A percentile compares a stretch with the other conserved stretches of the same genome.
Conservation (phyloP, 2,888 invertebrate genomes). For the Leistus spinibarbis region DNA sequence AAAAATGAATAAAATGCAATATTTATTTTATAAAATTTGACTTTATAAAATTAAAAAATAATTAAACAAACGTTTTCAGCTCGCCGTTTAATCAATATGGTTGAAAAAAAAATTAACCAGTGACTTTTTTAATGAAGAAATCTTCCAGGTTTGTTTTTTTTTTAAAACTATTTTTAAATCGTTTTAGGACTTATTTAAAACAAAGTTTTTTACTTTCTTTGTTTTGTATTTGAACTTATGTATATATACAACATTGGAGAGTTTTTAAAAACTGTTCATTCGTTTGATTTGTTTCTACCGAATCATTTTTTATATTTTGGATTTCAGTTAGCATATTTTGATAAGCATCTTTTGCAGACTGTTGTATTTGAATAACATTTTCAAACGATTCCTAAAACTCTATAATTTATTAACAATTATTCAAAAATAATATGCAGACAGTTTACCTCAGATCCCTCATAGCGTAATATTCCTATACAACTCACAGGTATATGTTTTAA, state of each 20-base stretch:
- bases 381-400: not conserved
- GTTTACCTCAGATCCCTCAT: conserved; percentile 64
- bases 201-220: no score
- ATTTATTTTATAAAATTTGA: conserved; percentile 17
- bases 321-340: not conserved
- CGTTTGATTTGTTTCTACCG: not conserved
- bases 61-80: not conserved
- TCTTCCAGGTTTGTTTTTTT: no score
- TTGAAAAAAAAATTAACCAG: no score
- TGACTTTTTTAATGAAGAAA: no score
- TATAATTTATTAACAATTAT: not conserved
- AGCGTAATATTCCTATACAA: conserved; percentile 67
- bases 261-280: not conserved
- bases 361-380: not conserved
- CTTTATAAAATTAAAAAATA: not conserved
- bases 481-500: conserved; percentile 66
- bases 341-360: not conserved
- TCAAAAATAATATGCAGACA: not conserved
- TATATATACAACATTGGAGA: not conserved
- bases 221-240: not conserved
- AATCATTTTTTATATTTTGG: not conserved
- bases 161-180: no score
- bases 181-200: no score
- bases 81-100: no score
- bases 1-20: conserved; percentile 27